Base-by-base conservation (phyloP, 2,797 vertebrate species). In the Numenius phaeopus region DNA sequence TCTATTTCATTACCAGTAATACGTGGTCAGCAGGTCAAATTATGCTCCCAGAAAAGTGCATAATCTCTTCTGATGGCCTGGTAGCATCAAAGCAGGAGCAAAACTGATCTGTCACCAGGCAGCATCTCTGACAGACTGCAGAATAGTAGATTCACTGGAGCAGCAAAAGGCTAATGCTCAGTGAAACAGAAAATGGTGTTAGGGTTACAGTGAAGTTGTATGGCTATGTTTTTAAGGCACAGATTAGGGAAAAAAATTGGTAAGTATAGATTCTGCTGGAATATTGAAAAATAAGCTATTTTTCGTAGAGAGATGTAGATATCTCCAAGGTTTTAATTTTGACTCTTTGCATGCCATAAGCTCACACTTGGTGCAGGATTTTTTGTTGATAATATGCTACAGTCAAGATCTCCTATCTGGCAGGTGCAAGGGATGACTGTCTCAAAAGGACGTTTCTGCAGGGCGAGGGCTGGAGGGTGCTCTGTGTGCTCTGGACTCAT, bases 1-100 rank as follows among this genome's bases (percentile, higher is more conserved):
- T 95, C 75, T 89, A n/a, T 83, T 95, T 80, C 32, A 78, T 96
- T 92, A 80, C 61, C 24, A 49, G 44, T 59, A 87, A 65, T 80
- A 93, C 49, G 67, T 44, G 57, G 34, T 73, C 77, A 66, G 42
- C 49, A 61, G 58, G 71, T 94, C 88, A 94, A 84, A 95, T 95
- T 83, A 64, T 65, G 32, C 46, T 90, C 30, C 39, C 34, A 73
- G 42, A 61, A 72, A 97, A 91, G 50, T 49, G 44, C 4, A 0
- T 55, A 44, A 65, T 39, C 21, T 62, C 29, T 83, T 79, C 23
- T 88, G 34, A 62, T 72, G 22, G 37, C 37, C 42, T 78, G 27
- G 49, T 54, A 71, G 40, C 40, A 91, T 37, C 54, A 94, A 91
- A 94, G 50, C 61, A 86, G 23, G 59, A 88, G 12, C 20, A 69